phyloP scores from a whole-genome alignment of 2,113 vertebrate species.

The Rousettus leschenaultii region DNA sequence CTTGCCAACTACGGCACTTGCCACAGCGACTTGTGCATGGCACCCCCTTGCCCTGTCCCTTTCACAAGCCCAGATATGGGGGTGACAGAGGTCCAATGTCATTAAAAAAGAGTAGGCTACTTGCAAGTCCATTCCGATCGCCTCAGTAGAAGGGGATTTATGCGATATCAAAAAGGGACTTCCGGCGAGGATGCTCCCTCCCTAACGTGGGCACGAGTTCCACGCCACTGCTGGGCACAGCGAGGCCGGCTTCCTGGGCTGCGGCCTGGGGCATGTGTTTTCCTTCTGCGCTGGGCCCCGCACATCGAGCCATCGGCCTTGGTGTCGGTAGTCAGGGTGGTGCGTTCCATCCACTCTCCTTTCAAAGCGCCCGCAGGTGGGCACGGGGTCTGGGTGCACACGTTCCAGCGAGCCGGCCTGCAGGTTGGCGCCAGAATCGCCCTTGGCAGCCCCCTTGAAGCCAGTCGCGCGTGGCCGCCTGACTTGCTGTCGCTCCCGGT shows the following conservation, averaged over 20 bases:
- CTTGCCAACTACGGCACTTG: slow-evolving; percentile 63
- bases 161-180: slow-evolving; percentile 50
- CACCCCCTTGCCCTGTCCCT: accelerated
- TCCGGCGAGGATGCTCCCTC: slow-evolving; percentile 72
- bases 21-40: background rate
- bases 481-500: background rate
- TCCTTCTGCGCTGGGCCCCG: background rate
- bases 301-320: too few species aligned
- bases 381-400: too few species aligned
- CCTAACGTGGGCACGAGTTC: slow-evolving; percentile 54
- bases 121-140: background rate
- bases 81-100: background rate
- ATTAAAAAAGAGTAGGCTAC: background rate
- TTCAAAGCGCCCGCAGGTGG: background rate
- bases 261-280: background rate
- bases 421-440: accelerated
- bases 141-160: background rate
- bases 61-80: background rate
- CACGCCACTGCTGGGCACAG: background rate
- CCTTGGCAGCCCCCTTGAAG: background rate
- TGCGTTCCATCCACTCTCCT: background rate
- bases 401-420: accelerated
- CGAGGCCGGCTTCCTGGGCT: too few species aligned
- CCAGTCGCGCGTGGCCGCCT: accelerated
- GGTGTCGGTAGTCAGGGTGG: background rate